Conservation (phyloP, 2,797 vertebrate genomes). For the Poecile montanus region DNA sequence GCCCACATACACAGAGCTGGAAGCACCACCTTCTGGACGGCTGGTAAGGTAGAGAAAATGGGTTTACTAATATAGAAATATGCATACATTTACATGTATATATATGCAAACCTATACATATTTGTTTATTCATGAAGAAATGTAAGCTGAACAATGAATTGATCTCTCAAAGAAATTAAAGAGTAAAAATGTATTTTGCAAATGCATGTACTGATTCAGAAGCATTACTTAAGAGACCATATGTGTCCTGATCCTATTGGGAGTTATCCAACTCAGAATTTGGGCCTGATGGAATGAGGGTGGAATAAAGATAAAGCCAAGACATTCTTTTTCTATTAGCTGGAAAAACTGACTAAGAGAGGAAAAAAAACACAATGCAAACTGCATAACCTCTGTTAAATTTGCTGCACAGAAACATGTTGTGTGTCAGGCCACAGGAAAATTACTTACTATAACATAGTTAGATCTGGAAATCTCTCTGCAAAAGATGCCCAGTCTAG, state of each 20-base stretch:
- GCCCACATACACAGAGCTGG: background rate
- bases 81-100: background rate
- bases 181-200: background rate
- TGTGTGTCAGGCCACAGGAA: background rate
- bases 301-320: conserved; percentile 39
- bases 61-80: background rate
- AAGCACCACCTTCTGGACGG: background rate
- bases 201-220: conserved; percentile 20
- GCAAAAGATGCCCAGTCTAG: background rate
- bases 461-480: background rate
- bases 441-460: background rate
- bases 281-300: conserved; percentile 20
- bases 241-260: background rate
- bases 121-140: background rate
- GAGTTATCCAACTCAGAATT: background rate
- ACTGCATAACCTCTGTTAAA: background rate
- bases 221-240: conserved; percentile 9
- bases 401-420: background rate
- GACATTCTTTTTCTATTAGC: conserved; percentile 43
- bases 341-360: conserved; percentile 38
- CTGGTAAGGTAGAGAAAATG: background rate
- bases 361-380: background rate
- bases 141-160: background rate
- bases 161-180: background rate
- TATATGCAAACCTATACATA: background rate